Percentiles rank a stretch among this genome's conserved stretches.
Evolutionary conservation across 2,113 vertebrate species (phyloP).

Genomic region (Microtus oregoni): DNA sequence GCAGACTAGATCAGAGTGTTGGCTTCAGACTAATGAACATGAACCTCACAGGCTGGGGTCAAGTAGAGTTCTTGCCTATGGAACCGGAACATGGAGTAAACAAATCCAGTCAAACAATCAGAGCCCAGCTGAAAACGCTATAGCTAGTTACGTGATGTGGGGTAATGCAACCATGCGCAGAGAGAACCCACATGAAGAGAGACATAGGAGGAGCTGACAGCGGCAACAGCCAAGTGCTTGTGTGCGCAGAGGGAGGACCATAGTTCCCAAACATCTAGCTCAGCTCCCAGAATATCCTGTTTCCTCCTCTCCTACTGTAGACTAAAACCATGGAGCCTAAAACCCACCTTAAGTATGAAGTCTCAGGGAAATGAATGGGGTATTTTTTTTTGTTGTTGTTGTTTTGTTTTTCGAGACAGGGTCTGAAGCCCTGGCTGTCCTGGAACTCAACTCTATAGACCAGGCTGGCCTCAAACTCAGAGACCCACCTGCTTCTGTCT

Average conservation of each 20-base stretch:
- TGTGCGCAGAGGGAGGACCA: too few species aligned
- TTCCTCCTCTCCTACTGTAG: not conserved
- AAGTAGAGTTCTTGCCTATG: not conserved
- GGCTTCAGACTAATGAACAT: not conserved
- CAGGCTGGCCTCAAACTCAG: not conserved
- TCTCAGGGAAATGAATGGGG: not conserved
- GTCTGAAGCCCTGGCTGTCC: not conserved
- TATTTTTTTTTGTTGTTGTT: not conserved
- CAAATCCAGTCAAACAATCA: not conserved
- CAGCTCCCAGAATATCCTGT: not conserved
- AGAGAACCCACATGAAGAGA: not conserved
- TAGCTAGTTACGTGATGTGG: not conserved
- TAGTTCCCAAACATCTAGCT: not conserved
- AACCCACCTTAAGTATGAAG: not conserved
- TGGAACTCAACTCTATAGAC: not conserved
- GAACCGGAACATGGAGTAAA: not conserved
- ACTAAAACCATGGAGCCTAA: not conserved
- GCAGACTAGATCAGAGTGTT: not conserved
- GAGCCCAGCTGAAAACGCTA: not conserved
- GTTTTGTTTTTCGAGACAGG: not conserved
- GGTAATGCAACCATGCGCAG: not conserved
- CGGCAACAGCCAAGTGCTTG: accelerated
- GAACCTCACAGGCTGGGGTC: not conserved
- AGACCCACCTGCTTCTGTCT: not conserved
- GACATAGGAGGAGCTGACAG: not conserved